Conservation (phyloP, 2,113 vertebrate species). For the Oreocharis arfaki region DNA sequence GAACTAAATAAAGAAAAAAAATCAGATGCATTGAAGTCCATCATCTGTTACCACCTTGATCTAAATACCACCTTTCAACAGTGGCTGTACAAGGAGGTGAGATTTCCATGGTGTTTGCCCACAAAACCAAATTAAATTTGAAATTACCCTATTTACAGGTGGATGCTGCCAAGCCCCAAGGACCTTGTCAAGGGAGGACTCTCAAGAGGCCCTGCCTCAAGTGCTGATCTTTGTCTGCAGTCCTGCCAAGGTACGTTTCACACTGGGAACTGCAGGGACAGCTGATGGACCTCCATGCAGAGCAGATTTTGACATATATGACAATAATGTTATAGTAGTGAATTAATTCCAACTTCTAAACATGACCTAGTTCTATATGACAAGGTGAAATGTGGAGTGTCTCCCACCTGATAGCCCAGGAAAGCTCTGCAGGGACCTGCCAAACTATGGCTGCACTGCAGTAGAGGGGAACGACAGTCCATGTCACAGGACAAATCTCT, state of each 20-base stretch:
- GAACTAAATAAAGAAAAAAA: not conserved
- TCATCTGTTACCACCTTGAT: not conserved
- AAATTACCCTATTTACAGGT: not conserved
- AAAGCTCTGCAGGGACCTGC: not conserved
- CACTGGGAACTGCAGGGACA: not conserved
- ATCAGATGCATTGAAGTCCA: not conserved
- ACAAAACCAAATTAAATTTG: not conserved
- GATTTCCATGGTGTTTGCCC: not conserved
- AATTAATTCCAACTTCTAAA: not conserved
- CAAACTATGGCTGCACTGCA: not conserved
- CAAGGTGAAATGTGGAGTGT: not conserved
- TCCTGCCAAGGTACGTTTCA: not conserved
- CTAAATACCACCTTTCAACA: not conserved
- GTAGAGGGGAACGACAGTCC: accelerated
- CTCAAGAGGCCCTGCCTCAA: not conserved
- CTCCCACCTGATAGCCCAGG: not conserved
- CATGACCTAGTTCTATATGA: accelerated
- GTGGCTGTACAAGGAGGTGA: not conserved
- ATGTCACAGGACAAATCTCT: not conserved
- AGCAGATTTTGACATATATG: not conserved
- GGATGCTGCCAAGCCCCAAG: not conserved
- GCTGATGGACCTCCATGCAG: accelerated
- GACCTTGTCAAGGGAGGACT: not conserved
- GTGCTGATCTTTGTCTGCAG: not conserved
- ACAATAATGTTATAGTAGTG: not conserved